phyloP scores from a whole-genome alignment of 2,888 invertebrate genomes.

The Thymelicus acteon region DNA sequence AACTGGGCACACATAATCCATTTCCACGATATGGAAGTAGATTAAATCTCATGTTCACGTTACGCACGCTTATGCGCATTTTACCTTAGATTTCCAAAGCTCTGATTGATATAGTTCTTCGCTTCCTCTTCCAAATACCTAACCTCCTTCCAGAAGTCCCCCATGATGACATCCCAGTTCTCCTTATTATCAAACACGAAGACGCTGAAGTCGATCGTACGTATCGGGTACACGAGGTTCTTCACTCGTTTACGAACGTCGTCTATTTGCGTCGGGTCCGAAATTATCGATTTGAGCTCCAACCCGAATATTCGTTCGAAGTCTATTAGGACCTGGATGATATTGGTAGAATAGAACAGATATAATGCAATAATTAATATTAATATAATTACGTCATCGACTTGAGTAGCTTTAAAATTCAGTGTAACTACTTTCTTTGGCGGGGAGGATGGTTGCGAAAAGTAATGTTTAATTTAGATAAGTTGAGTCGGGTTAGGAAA shows the following conservation, averaged over 20 bases:
- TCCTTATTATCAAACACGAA: constrained; percentile 91
- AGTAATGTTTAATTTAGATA: no score
- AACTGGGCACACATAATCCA: no score
- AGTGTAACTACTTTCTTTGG: no score
- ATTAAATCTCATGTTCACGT: no score
- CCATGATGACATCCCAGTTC: constrained; percentile 94
- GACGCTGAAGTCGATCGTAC: constrained; percentile 92
- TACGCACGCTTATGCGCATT: no score
- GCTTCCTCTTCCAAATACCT: constrained; percentile 91
- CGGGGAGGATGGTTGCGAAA: no score
- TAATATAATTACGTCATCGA: no score
- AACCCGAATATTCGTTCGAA: constrained; percentile 96
- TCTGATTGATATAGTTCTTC: constrained; percentile 92
- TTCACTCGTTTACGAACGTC: constrained; percentile 92
- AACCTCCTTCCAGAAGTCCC: constrained; percentile 91
- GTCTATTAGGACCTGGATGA: constrained; percentile 89
- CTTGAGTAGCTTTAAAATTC: no score
- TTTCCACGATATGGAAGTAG: no score
- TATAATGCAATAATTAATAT: background rate
- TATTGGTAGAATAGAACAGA: background rate
- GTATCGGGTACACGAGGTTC: constrained; percentile 89
- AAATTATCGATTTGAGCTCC: constrained; percentile 93
- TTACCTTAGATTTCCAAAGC: constrained; percentile 91
- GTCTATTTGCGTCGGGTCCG: constrained; percentile 94
- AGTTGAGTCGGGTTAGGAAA: no score